Conservation (phyloP, 2,888 invertebrate species). For the Trisateles emortualis region DNA sequence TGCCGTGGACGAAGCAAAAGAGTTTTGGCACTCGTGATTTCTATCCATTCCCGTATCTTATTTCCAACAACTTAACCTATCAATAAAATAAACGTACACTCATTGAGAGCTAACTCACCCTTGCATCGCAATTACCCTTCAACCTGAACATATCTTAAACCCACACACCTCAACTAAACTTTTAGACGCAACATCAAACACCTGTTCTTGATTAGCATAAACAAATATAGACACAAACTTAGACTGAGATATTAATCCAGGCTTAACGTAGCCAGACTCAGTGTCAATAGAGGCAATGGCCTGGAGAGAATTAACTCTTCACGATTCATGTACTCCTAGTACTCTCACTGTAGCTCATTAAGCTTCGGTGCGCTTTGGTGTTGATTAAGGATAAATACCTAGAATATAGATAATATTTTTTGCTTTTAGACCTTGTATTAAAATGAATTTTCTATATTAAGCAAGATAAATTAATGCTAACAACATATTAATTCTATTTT, state of each 20-base stretch:
- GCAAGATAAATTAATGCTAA: too few species aligned
- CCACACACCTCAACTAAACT: conserved; percentile 9
- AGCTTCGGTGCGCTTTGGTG: not conserved
- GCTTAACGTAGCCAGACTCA: conserved; percentile 33
- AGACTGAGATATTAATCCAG: conserved; percentile 33
- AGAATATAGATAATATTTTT: too few species aligned
- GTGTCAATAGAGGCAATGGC: conserved; percentile 35
- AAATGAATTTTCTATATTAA: too few species aligned
- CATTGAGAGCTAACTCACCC: not conserved
- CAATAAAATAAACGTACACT: too few species aligned
- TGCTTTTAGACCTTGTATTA: too few species aligned
- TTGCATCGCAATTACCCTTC: not conserved
- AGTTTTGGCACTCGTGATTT: too few species aligned
- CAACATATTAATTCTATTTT: too few species aligned
- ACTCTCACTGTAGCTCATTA: not conserved
- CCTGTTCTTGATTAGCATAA: conserved; percentile 17
- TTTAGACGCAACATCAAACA: conserved; percentile 14
- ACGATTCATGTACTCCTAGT: conserved; percentile 3
- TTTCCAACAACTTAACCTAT: too few species aligned
- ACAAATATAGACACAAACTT: conserved; percentile 18
- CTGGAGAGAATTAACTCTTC: conserved; percentile 13
- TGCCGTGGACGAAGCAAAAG: too few species aligned
- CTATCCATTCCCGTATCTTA: too few species aligned
- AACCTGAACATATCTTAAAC: conserved; percentile 7
- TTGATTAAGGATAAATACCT: not conserved